Evolutionary conservation across 2,888 invertebrate species (phyloP).

Genomic region (Clivina fossor): DNA sequence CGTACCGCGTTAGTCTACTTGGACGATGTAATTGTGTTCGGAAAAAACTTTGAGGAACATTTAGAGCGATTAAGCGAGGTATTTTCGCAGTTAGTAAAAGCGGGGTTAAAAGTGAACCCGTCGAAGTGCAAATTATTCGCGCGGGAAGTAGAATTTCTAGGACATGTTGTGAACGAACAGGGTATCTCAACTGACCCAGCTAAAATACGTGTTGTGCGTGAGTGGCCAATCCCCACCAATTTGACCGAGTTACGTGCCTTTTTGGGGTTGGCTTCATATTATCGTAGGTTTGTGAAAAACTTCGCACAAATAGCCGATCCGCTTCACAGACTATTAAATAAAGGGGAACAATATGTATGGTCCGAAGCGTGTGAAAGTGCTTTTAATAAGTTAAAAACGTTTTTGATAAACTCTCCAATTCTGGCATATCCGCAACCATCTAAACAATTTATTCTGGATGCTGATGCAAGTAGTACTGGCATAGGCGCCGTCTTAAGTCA

Average conservation of each 20-base stretch:
- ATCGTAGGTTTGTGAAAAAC: constrained; percentile 31
- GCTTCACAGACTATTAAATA: constrained; percentile 36
- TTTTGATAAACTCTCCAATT: not conserved
- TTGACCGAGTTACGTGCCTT: constrained; percentile 38
- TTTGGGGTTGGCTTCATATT: constrained; percentile 43
- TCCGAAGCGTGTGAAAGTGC: constrained; percentile 32
- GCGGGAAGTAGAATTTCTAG: constrained; percentile 34
- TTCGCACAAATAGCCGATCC: constrained; percentile 20
- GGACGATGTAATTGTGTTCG: constrained; percentile 26
- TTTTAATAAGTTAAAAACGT: constrained; percentile 24
- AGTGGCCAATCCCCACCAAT: constrained; percentile 34
- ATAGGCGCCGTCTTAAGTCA: constrained; percentile 20
- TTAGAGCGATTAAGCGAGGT: constrained; percentile 32
- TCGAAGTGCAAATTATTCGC: constrained; percentile 39
- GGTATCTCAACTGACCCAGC: not conserved
- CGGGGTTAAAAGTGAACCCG: constrained; percentile 34
- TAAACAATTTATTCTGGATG: constrained; percentile 15
- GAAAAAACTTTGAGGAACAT: constrained; percentile 33
- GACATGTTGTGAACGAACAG: constrained; percentile 14
- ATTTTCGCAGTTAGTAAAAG: constrained; percentile 33
- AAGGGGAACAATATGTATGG: constrained; percentile 31
- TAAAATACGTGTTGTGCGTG: constrained; percentile 11
- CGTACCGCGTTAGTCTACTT: constrained; percentile 36
- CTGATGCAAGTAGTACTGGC: constrained; percentile 12
- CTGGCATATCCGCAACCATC: constrained; percentile 5